Conservation (phyloP, 2,113 vertebrate species). For the Sceloporus undulatus region DNA sequence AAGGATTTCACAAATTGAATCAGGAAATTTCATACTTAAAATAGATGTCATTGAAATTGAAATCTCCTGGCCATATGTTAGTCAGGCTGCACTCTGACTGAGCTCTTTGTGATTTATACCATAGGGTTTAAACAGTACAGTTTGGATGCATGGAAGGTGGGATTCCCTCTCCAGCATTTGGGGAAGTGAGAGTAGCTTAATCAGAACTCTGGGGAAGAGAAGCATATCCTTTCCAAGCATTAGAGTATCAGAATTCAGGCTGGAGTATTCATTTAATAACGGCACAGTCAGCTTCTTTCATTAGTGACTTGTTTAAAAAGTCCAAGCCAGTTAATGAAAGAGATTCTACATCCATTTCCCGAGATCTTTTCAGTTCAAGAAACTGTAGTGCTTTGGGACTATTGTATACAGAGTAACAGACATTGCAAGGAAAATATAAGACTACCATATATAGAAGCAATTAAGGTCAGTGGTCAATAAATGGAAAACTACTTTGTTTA, state of each 20-base stretch:
- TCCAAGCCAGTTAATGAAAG: slow-evolving; percentile 11
- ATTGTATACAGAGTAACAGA: neutral
- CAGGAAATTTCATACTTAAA: neutral
- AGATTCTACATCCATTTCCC: neutral
- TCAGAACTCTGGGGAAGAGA: neutral
- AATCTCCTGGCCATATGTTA: neutral
- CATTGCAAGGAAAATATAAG: neutral
- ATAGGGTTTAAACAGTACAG: neutral
- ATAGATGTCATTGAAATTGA: too few species aligned
- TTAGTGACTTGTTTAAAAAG: slow-evolving; percentile 28
- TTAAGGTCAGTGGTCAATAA: neutral
- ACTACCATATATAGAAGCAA: neutral
- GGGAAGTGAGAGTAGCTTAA: neutral
- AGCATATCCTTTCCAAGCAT: neutral
- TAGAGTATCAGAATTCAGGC: neutral
- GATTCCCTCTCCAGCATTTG: neutral
- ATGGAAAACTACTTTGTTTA: neutral
- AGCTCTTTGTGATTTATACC: fast-evolving
- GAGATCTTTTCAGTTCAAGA: neutral
- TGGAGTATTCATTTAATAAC: neutral
- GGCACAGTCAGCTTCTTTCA: neutral
- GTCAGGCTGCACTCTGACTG: neutral
- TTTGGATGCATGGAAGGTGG: neutral
- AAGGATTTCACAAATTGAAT: neutral
- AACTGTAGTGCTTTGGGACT: neutral